These are phyloP conservation scores for Odontesthes bonariensis DNA, from an alignment of 2,113 vertebrate species.

Conservation along the genomic window DNA sequence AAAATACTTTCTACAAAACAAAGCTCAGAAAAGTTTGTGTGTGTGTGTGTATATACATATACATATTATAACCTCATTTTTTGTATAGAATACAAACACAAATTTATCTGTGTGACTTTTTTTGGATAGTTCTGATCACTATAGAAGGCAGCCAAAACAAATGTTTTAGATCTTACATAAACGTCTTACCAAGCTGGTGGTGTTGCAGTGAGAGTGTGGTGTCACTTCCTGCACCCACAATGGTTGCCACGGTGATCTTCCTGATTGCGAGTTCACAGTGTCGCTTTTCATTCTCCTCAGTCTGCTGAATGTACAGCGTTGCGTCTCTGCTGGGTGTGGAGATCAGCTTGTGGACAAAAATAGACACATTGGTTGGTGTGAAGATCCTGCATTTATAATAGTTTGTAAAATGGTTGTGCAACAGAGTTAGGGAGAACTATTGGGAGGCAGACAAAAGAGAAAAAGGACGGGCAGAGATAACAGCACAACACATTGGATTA, in stretches of 20 bases:
- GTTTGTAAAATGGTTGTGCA: background rate
- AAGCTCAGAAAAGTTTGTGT: no score
- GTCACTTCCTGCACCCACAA: conserved; percentile 71
- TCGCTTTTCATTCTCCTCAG: conserved; percentile 70
- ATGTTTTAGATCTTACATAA: background rate
- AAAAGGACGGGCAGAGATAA: background rate
- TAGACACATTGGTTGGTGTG: background rate
- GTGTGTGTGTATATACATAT: no score
- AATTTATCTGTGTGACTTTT: no score
- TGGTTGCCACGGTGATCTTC: conserved; percentile 77
- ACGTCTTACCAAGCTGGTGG: conserved; percentile 73
- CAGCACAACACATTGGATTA: background rate
- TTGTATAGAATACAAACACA: no score
- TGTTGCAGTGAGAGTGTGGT: conserved; percentile 74
- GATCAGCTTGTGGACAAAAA: conserved; percentile 73
- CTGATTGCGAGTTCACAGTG: conserved; percentile 79
- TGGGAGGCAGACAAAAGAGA: background rate
- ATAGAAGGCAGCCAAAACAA: background rate
- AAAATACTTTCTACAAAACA: no score
- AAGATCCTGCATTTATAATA: background rate
- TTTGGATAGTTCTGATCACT: no score
- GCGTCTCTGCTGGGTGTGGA: conserved; percentile 76
- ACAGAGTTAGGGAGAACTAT: background rate
- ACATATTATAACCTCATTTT: no score
- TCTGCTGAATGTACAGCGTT: conserved; percentile 79